Evolutionary conservation across 2,888 invertebrate species (phyloP).

Genomic region (Drosophila longiperda): DNA sequence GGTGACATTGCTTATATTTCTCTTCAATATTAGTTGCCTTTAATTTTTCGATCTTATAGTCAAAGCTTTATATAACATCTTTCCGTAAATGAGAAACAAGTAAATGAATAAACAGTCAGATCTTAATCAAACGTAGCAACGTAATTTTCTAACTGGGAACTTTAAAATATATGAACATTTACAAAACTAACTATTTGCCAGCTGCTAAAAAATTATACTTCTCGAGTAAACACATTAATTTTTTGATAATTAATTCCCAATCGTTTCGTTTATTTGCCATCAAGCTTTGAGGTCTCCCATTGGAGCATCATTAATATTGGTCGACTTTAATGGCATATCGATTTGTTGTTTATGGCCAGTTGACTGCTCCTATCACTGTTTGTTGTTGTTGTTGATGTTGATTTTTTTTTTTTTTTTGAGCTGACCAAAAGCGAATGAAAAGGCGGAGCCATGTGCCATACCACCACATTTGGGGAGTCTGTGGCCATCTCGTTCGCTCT

Average conservation of each 20-base stretch:
- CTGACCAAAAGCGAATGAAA: slow-evolving; percentile 43
- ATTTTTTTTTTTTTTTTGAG: slow-evolving; percentile 22
- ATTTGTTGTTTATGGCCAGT: slow-evolving; percentile 63
- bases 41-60: background rate
- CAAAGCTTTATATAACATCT: background rate
- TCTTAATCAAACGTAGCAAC: background rate
- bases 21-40: background rate
- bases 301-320: slow-evolving; percentile 53
- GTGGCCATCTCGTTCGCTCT: slow-evolving; percentile 8
- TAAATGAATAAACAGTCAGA: background rate
- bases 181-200: background rate
- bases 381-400: slow-evolving; percentile 31
- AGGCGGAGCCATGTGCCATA: slow-evolving; percentile 34
- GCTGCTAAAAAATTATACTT: slow-evolving; percentile 6
- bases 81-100: background rate
- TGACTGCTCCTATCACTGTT: slow-evolving; percentile 25
- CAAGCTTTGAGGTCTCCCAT: slow-evolving; percentile 1
- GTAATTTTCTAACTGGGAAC: background rate
- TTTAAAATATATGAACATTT: background rate
- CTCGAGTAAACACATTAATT: slow-evolving; percentile 5
- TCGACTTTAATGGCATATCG: slow-evolving; percentile 65
- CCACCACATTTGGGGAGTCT: slow-evolving; percentile 4
- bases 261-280: slow-evolving; percentile 4
- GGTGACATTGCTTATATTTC: background rate
- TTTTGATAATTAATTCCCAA: slow-evolving; percentile 21